Conservation (phyloP, 2,797 vertebrate genomes). For the Emydoidea blandingii region DNA sequence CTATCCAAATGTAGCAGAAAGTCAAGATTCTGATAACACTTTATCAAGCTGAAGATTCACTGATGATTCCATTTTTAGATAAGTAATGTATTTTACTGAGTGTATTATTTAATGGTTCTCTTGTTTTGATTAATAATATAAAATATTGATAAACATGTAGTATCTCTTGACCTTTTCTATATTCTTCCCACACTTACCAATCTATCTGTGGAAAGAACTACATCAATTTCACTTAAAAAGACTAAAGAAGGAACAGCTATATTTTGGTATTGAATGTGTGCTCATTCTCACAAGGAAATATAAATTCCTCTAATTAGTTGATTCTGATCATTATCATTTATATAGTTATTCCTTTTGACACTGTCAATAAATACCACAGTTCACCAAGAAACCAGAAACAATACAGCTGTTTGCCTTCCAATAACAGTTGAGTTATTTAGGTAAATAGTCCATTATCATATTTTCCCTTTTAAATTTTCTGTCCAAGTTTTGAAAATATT, state of each 20-base stretch:
- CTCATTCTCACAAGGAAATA: conserved; percentile 19
- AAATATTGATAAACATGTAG: not conserved
- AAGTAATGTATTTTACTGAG: not conserved
- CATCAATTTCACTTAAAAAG: not conserved
- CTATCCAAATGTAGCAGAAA: not conserved
- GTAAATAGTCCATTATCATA: not conserved
- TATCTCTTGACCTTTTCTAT: not conserved
- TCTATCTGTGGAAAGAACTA: not conserved
- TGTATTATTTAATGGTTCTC: not conserved
- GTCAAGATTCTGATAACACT: not conserved
- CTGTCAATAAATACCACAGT: not conserved
- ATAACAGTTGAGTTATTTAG: not conserved
- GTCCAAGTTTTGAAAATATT: not conserved
- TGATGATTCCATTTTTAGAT: not conserved
- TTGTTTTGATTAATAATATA: not conserved
- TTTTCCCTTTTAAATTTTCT: not conserved
- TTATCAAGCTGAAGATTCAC: not conserved
- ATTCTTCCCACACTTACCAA: not conserved
- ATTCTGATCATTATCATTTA: not conserved
- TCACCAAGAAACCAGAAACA: not conserved
- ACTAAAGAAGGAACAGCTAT: not conserved
- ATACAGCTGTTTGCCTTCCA: not conserved
- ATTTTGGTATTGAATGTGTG: not conserved
- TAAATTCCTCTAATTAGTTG: not conserved
- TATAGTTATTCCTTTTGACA: not conserved